Evolutionary conservation across 1,140 invertebrate species (phyloP).

Genomic region (Aphelinus certus): DNA sequence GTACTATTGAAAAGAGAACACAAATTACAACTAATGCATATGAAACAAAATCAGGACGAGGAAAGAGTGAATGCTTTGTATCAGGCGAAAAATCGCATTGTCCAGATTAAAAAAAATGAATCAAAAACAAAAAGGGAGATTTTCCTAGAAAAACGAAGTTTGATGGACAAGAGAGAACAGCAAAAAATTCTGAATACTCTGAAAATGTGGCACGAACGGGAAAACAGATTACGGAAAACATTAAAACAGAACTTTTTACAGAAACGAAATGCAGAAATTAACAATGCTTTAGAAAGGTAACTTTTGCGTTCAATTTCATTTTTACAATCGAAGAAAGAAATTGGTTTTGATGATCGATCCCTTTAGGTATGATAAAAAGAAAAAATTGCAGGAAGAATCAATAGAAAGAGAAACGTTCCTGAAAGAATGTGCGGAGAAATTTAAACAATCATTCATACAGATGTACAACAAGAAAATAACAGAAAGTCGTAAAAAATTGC

Average conservation of each 20-base stretch:
- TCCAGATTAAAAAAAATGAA: slow-evolving; percentile 25
- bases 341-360: too few relatives aligned
- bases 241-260: slow-evolving; percentile 12
- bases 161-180: slow-evolving; percentile 24
- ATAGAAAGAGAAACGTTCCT: slow-evolving; percentile 46
- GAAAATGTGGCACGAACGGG: slow-evolving; percentile 40
- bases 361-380: slow-evolving; percentile 47
- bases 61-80: slow-evolving; percentile 29
- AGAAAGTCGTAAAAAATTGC: slow-evolving; percentile 41
- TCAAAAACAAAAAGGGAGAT: slow-evolving; percentile 10
- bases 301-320: slow-evolving; percentile 14
- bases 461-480: slow-evolving; percentile 47
- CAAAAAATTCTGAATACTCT: slow-evolving; percentile 40
- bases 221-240: slow-evolving; percentile 34
- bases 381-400: slow-evolving; percentile 45
- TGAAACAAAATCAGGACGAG: slow-evolving; percentile 19
- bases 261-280: slow-evolving; percentile 36
- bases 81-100: slow-evolving; percentile 23
- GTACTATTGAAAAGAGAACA: not conserved
- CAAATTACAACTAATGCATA: slow-evolving; percentile 16
- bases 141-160: slow-evolving; percentile 36
- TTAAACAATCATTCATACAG: slow-evolving; percentile 45
- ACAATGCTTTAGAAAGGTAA: slow-evolving; percentile 18
- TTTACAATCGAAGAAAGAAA: not conserved
- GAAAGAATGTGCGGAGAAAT: slow-evolving; percentile 36